phyloP scores from a whole-genome alignment of 64 coral and sea anemone species.

The Orbicella faveolata region DNA sequence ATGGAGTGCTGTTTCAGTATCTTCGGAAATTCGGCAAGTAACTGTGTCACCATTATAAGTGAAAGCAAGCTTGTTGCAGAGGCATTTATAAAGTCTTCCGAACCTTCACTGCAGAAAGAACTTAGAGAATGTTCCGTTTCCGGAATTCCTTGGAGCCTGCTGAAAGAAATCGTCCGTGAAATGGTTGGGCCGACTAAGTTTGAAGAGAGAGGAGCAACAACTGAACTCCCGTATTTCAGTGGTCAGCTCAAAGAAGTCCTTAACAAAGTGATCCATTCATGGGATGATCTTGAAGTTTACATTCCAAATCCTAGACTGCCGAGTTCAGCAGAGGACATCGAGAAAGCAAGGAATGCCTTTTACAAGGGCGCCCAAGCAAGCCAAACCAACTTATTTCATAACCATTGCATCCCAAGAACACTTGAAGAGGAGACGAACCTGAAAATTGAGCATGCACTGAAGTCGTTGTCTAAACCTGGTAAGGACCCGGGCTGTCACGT shows the following conservation, averaged over 20 bases:
- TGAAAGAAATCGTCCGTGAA: conserved; percentile 48
- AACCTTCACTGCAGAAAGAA: conserved; percentile 17
- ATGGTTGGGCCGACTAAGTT: conserved; percentile 50
- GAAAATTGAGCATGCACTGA: conserved; percentile 9
- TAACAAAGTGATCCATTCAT: conserved; percentile 61
- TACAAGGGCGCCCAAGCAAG: conserved; percentile 58
- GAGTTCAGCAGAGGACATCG: conserved; percentile 25
- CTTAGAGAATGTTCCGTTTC: conserved; percentile 21
- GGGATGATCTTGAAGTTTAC: conserved; percentile 60
- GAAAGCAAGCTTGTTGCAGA: conserved; percentile 17
- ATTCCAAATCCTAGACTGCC: conserved; percentile 54
- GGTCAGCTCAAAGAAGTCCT: conserved; percentile 32
- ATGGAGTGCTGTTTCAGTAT: conserved; percentile 63
- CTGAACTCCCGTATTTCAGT: conserved; percentile 43
- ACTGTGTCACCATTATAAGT: conserved; percentile 36
- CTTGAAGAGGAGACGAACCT: conserved; percentile 1
- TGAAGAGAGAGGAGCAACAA: conserved; percentile 48
- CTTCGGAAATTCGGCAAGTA: conserved; percentile 40
- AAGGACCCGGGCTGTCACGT: not conserved
- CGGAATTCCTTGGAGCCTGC: conserved; percentile 31
- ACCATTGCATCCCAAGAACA: conserved; percentile 33
- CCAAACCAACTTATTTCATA: conserved; percentile 51
- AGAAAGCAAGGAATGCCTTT: conserved; percentile 36
- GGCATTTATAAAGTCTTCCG: conserved; percentile 23
- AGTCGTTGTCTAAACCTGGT: conserved; percentile 3